Percentiles rank a stretch among this genome's conserved stretches.
Evolutionary conservation across 1,140 invertebrate genomes (phyloP).

Genomic region (Acarapis woodi): DNA sequence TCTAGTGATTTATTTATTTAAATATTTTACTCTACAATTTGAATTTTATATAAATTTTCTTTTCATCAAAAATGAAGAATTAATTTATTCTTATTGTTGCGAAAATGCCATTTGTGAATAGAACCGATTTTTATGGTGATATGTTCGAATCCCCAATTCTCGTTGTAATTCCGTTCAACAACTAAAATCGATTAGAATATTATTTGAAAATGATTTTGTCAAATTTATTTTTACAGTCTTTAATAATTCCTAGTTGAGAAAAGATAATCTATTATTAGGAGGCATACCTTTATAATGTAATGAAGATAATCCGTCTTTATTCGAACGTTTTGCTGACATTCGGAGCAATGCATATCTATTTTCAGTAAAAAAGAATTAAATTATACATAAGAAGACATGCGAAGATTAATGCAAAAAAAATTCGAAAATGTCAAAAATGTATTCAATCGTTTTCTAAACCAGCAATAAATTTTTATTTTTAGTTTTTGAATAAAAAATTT

Average conservation of each 20-base stretch:
- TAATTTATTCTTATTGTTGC: conserved; percentile 8
- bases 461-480: not conserved
- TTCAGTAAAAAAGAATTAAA: not conserved
- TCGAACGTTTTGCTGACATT: conserved; percentile 12
- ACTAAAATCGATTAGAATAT: not conserved
- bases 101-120: conserved; percentile 13
- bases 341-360: conserved; percentile 10
- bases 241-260: too few relatives aligned
- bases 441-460: too few relatives aligned
- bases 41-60: too few relatives aligned
- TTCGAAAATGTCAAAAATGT: too few relatives aligned
- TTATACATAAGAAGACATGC: not conserved
- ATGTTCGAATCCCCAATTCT: too few relatives aligned
- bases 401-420: not conserved
- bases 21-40: too few relatives aligned
- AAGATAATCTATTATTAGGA: conserved; percentile 8
- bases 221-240: too few relatives aligned
- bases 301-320: conserved; percentile 12
- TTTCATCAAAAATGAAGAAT: conserved; percentile 3
- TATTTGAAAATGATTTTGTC: not conserved
- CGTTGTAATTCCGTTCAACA: too few relatives aligned
- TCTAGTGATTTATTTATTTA: too few relatives aligned
- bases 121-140: conserved; percentile 12
- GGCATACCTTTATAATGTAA: conserved; percentile 11
- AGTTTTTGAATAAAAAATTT: not conserved